phyloP scores from a whole-genome alignment of 1,140 invertebrate genomes.

The Phymorhynchus buccinoides region DNA sequence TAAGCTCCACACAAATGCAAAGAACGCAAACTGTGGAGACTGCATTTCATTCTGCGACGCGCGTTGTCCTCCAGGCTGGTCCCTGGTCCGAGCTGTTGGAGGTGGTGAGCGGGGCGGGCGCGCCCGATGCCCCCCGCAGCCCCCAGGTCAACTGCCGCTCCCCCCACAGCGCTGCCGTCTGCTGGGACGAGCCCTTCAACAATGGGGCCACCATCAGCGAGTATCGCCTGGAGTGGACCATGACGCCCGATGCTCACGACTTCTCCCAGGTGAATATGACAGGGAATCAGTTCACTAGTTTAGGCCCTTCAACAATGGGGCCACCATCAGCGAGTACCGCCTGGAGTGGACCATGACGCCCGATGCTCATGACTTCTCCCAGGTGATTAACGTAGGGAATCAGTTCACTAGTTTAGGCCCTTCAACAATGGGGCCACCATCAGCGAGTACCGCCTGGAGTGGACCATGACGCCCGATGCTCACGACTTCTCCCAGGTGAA shows the following conservation, averaged over 20 bases:
- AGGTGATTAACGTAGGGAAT: no score
- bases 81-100: conserved; percentile 83
- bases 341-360: conserved; percentile 81
- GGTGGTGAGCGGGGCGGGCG: conserved; percentile 85
- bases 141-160: conserved; percentile 78
- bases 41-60: no score
- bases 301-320: conserved; percentile 85
- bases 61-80: conserved; percentile 79
- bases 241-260: conserved; percentile 69
- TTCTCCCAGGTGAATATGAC: conserved; percentile 71
- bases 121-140: conserved; percentile 82
- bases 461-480: conserved; percentile 76
- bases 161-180: conserved; percentile 79
- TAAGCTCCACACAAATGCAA: no score
- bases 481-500: conserved; percentile 70
- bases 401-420: no score
- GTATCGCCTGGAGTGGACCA: conserved; percentile 84
- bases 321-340: conserved; percentile 83
- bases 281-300: no score
- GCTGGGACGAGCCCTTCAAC: conserved; percentile 83
- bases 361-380: conserved; percentile 65
- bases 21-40: no score
- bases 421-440: conserved; percentile 85
- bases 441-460: conserved; percentile 84
- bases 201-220: conserved; percentile 87